Conservation (phyloP, 2,888 invertebrate genomes). For the Halictus quadricinctus region DNA sequence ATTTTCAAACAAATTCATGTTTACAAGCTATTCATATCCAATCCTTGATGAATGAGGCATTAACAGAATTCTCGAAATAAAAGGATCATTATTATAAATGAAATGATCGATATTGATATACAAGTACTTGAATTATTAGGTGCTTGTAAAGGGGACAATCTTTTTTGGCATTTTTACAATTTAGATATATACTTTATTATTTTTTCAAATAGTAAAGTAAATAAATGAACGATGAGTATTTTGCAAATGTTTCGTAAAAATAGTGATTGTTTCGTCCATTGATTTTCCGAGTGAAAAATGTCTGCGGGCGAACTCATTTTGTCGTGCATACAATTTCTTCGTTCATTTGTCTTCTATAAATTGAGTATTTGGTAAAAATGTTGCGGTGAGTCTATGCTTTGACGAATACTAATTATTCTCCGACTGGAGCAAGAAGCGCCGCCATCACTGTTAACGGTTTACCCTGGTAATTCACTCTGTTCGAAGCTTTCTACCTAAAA, state of each 20-base stretch:
- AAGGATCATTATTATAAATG: background rate
- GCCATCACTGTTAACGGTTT: slow-evolving; percentile 7
- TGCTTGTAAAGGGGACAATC: background rate
- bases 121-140: background rate
- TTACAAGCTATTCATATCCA: background rate
- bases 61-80: background rate
- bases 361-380: background rate
- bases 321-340: background rate
- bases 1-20: background rate
- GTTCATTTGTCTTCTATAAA: background rate
- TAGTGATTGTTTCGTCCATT: background rate
- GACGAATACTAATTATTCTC: background rate
- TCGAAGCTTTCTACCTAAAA: slow-evolving; percentile 23
- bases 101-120: background rate
- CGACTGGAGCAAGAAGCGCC: background rate
- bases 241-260: background rate
- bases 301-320: background rate
- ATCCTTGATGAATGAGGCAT: background rate
- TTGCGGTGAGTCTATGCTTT: background rate
- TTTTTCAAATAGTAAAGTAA: background rate
- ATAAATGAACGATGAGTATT: background rate
- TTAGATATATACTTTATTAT: background rate
- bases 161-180: background rate
- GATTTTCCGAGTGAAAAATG: background rate
- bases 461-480: slow-evolving; percentile 19